A percentile compares a stretch with the other conserved stretches of the same genome.
Conservation (phyloP, 2,797 vertebrate genomes). For the Agapornis canus region DNA sequence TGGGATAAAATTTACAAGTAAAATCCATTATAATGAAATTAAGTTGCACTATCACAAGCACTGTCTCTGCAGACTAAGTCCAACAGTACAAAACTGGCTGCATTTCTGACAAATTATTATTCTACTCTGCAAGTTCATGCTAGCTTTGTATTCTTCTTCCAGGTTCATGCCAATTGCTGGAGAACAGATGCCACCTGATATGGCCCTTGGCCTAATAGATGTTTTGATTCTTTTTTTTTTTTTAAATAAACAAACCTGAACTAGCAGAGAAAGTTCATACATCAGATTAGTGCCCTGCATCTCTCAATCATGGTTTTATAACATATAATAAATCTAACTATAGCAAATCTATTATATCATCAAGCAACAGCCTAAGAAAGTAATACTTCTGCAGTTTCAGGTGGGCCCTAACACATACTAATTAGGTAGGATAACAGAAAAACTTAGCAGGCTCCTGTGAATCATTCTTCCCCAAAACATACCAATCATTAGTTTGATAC, state of each 20-base stretch:
- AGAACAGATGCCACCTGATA: neutral
- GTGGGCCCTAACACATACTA: neutral
- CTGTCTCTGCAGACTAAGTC: neutral
- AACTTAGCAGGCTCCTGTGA: neutral
- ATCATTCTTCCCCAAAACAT: neutral
- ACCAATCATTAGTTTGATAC: neutral
- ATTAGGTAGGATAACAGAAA: neutral
- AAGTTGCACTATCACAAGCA: neutral
- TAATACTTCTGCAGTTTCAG: neutral
- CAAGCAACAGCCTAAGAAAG: neutral
- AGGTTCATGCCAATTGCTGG: neutral
- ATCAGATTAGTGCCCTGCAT: neutral
- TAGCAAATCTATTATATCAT: neutral
- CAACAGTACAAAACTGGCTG: neutral
- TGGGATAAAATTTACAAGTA: neutral
- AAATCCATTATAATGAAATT: fast-evolving
- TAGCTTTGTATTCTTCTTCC: neutral
- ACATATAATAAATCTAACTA: neutral
- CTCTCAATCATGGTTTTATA: neutral
- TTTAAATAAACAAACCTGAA: neutral
- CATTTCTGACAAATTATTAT: neutral
- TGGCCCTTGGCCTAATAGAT: neutral
- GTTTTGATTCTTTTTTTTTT: neutral
- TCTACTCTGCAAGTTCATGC: neutral
- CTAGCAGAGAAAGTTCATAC: neutral